Base-by-base conservation (phyloP, 2,888 invertebrate species). In the Drosophila silvestris region DNA sequence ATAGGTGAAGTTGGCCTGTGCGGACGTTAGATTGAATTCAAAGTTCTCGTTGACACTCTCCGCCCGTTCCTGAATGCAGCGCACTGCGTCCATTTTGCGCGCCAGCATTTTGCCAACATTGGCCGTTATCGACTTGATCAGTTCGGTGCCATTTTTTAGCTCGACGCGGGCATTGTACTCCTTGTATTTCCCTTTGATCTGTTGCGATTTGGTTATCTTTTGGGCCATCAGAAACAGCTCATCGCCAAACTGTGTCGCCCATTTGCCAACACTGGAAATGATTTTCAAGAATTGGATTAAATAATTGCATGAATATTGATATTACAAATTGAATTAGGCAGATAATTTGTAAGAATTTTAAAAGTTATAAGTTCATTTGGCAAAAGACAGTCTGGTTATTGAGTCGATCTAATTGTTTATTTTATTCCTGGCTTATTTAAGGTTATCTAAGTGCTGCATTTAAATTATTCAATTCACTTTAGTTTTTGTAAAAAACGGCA, bases 1-100 rank as follows among this genome's bases (percentile, higher is more conserved):
- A 91, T 98, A 98, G 28, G 87, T 82, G 75, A 82, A 92, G 22
- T 91, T 85, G 35, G 94, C 92, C 37, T 91, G 79, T 4, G 93
- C 93, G 12, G 87, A 89, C 1, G 89, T 92, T 72, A 77, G 78
- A 72, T 95, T 94, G 85, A 94, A 94, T 59, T 95, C 94, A 86
- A 95, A 96, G 44, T 94, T 93, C 86, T 95, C 95, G 3, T 97
- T 96, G 41, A 95, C 94, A 16, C 94, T 91, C 94, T 98, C 97
- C 0, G 97, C 97, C 67, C 94, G 95, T 78, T 95, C 95, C 87
- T 96, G 95, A 77, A 98, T 97, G 89, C 97, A 97, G 95, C 95
- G 95, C 67, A 98, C 97, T n/a, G 98, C 97, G 88, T 97, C 97
- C 94, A 97, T 97, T 95, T 98, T 98, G 86, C 97, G 95, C 53